Evolutionary conservation across 1,140 invertebrate genomes (phyloP).

Genomic region (Periplaneta americana): DNA sequence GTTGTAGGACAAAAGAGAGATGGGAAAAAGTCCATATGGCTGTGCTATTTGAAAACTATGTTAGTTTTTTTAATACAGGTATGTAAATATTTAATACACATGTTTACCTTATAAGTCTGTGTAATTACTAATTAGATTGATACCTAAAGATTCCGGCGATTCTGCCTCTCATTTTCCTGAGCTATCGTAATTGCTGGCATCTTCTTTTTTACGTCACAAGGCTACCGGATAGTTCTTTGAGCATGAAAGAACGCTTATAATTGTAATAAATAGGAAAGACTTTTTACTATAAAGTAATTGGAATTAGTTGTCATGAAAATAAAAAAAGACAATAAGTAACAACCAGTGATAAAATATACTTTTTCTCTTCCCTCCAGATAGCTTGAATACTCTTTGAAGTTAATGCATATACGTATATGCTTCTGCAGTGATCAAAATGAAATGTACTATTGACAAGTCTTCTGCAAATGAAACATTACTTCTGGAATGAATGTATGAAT

Average conservation of each 20-base stretch:
- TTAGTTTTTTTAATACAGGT: neutral
- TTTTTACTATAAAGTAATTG: neutral
- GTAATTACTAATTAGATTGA: neutral
- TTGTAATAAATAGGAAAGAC: neutral
- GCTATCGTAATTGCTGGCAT: no score
- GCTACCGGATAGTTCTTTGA: neutral
- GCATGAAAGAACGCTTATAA: neutral
- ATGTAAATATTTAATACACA: neutral
- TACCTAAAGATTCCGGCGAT: neutral
- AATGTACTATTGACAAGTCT: neutral
- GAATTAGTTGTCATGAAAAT: neutral
- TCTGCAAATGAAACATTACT: neutral
- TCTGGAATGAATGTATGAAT: neutral
- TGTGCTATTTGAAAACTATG: neutral
- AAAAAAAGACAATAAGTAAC: neutral
- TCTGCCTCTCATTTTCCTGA: neutral
- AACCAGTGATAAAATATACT: neutral
- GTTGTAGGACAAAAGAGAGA: neutral
- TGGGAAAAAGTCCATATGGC: neutral
- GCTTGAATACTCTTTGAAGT: no score
- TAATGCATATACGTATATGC: neutral
- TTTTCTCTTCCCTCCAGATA: neutral
- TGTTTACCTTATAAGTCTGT: no score
- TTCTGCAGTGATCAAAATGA: neutral
- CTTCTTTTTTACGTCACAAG: neutral